Base-by-base conservation (phyloP, 1,140 invertebrate species). In the Augochlora pura region DNA sequence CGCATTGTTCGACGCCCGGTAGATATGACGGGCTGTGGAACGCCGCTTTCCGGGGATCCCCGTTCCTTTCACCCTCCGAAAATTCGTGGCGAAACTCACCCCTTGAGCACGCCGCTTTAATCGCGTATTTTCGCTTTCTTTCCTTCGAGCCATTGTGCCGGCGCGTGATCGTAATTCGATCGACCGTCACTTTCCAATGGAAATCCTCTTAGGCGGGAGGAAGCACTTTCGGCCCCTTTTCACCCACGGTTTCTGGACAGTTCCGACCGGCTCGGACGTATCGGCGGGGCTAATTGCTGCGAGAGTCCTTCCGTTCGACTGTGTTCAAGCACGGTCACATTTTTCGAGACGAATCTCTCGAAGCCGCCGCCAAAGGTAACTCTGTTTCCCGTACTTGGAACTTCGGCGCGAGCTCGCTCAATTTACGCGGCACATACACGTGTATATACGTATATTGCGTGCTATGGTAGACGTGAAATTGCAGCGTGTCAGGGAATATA, bases 1-100 rank as follows among this genome's bases (percentile, higher is more conserved):
- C 0, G 46, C 77, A 88, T 89, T 89, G 87, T 89, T 88, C 85
- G 72, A 16, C 5, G 7, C n/a, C 21, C 52, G 63, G 60, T 46
- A 78, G 80, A 82, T 84, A 68, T 69, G 77, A 86, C 71, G 66
- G 79, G 39, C 66, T 65, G 60, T 49, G 27, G 46, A 49, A n/a
- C 42, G 42, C 12, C 14, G n/a, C 18, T 6, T 62, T 46, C 39
- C n/a, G n/a, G n/a, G 39, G 39, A 7, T 59, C 27, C 49, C 67
- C 69, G 9, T 46, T 64, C 76, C 66, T 72, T 76, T 52, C 75
- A 59, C 57, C 64, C 71, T 77, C 67, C 66, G 32, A 60, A 18
- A 62, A 4, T 38, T n/a, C 67, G 39, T 9, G 18, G 18, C n/a
- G 16, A 64, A 14, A 42, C 54, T 39, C 67, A 64, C 27, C 49